phyloP scores from a whole-genome alignment of 2,797 vertebrate genomes.

The Lates japonicus region DNA sequence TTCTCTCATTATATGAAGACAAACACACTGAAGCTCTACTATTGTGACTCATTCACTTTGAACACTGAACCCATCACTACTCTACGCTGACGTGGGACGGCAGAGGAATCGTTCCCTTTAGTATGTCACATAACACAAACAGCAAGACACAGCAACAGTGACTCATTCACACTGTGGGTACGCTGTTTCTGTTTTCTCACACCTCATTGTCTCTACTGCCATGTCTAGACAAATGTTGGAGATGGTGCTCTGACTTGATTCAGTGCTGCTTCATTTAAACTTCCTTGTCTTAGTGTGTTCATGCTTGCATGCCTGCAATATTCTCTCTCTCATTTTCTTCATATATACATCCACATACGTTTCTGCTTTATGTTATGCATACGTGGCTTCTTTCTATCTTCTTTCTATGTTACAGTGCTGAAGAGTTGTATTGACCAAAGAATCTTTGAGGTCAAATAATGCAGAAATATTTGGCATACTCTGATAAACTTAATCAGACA shows the following conservation, averaged over 20 bases:
- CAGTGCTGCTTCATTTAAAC: conserved; percentile 13
- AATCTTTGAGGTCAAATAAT: not conserved
- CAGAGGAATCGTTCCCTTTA: conserved; percentile 50
- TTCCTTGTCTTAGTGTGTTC: not conserved
- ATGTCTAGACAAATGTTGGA: conserved; percentile 5
- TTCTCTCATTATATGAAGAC: conserved; percentile 64
- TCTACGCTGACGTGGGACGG: conserved; percentile 46
- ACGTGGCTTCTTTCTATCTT: not conserved
- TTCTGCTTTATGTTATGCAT: not conserved
- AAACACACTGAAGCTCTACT: conserved; percentile 42
- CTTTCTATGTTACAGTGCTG: not conserved
- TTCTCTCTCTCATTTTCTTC: not conserved
- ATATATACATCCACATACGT: not conserved
- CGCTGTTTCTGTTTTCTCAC: conserved; percentile 8
- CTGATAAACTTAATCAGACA: not conserved
- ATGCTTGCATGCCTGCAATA: not conserved
- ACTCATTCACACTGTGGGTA: conserved; percentile 49
- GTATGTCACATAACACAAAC: conserved; percentile 66
- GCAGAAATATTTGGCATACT: not conserved
- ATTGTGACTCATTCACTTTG: conserved; percentile 61
- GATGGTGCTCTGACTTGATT: conserved; percentile 10
- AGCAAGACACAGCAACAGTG: conserved; percentile 44
- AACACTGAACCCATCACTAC: conserved; percentile 46
- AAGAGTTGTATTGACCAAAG: not conserved
- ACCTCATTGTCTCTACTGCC: conserved; percentile 1